A percentile compares a stretch with the other conserved stretches of the same genome.
Evolutionary conservation across 2,797 vertebrate species (phyloP).

Genomic region (Lagocephalus sceleratus): DNA sequence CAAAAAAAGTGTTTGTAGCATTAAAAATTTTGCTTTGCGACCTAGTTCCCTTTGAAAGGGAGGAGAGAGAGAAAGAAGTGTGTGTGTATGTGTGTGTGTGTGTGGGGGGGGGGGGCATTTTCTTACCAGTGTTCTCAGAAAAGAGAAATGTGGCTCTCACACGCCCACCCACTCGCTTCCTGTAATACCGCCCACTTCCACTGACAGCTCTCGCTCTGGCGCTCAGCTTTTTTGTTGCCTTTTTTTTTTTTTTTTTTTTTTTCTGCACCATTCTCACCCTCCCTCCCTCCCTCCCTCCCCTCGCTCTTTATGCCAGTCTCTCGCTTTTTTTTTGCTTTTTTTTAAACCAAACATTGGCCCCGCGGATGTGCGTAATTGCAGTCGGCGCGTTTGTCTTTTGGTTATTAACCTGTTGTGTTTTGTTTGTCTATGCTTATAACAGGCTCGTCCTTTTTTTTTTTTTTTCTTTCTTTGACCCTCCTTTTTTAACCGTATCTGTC

Average conservation of each 20-base stretch:
- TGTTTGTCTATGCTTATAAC: conserved; percentile 28
- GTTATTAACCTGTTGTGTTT: conserved; percentile 12
- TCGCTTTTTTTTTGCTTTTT: not conserved
- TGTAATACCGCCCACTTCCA: conserved; percentile 84
- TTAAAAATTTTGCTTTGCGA: conserved; percentile 61
- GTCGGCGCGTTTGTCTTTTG: conserved; percentile 9
- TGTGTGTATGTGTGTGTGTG: no score
- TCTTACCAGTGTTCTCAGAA: conserved; percentile 69
- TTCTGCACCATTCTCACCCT: conserved; percentile 37
- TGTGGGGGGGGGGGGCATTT: conserved; percentile 65
- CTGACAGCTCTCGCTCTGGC: conserved; percentile 61
- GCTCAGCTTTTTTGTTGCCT: conserved; percentile 50
- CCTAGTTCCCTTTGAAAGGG: conserved; percentile 67
- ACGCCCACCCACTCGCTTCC: conserved; percentile 75
- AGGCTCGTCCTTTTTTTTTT: not conserved
- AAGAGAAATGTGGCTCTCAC: conserved; percentile 78
- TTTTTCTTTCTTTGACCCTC: conserved; percentile 10
- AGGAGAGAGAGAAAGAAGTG: conserved; percentile 40
- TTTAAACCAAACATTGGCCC: conserved; percentile 11
- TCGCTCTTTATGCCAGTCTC: conserved; percentile 26
- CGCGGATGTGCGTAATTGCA: conserved; percentile 13
- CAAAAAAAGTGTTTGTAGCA: conserved; percentile 32
- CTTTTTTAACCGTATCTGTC: conserved; percentile 17
- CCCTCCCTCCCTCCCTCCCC: conserved; percentile 12
- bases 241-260: conserved; percentile 47